Percentiles rank a stretch among this genome's conserved stretches.
Conservation (phyloP, 2,113 vertebrate species). For the Pygathrix nemaeus region DNA sequence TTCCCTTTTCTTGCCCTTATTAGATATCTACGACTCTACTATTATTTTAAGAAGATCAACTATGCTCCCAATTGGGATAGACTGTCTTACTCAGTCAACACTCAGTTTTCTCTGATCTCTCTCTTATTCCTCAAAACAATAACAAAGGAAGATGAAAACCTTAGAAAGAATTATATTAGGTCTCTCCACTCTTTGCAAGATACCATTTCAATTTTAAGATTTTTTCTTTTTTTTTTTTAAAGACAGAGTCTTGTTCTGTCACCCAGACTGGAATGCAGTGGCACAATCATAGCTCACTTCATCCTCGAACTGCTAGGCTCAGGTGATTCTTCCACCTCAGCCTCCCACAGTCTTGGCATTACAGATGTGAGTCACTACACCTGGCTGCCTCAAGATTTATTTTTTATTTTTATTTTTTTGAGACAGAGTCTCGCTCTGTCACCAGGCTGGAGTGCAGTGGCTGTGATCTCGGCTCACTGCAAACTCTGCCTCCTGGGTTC, state of each 20-base stretch:
- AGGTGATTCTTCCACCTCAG: too few relatives aligned
- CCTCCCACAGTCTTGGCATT: too few relatives aligned
- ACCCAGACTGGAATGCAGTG: too few relatives aligned
- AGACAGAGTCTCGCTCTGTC: too few relatives aligned
- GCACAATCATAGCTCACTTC: too few relatives aligned
- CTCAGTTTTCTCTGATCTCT: neutral
- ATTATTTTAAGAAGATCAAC: neutral
- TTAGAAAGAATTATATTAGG: neutral
- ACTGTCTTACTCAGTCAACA: neutral
- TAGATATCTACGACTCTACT: neutral
- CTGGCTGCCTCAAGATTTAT: neutral
- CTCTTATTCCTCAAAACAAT: neutral
- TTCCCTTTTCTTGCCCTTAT: neutral
- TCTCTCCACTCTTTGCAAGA: neutral
- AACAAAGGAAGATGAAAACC: neutral
- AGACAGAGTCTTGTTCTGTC: too few relatives aligned
- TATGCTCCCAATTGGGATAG: neutral
- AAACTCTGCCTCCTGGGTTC: too few relatives aligned
- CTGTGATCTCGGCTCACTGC: too few relatives aligned
- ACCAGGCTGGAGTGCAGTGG: too few relatives aligned
- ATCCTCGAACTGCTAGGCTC: too few relatives aligned
- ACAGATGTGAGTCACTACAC: too few relatives aligned
- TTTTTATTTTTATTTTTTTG: neutral
- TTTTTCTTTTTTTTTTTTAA: too few relatives aligned
- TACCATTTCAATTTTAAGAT: neutral